Conservation (phyloP, 2,888 invertebrate genomes). For the Bugulina stolonifera region DNA sequence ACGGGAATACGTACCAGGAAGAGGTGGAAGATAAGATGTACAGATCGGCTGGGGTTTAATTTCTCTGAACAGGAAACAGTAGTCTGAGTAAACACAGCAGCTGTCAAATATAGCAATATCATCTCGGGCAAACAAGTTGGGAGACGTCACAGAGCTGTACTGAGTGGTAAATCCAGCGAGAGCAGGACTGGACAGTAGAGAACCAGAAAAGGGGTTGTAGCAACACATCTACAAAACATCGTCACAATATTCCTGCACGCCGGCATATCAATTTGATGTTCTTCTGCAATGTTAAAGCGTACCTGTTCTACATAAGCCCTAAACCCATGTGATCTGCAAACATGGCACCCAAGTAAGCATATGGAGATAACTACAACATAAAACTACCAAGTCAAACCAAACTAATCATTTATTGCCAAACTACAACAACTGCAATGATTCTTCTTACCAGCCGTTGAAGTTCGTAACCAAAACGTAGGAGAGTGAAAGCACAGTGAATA, state of each 20-base stretch:
- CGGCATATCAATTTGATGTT: no score
- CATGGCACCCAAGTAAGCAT: no score
- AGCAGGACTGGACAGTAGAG: not conserved
- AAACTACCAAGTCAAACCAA: no score
- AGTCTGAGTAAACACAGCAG: slow-evolving; percentile 16
- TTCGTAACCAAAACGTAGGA: not conserved
- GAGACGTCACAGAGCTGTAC: not conserved
- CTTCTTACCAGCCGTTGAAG: no score
- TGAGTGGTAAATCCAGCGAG: not conserved
- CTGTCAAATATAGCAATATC: not conserved
- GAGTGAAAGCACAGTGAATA: not conserved
- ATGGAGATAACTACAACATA: no score
- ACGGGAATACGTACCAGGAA: not conserved
- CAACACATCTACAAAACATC: slow-evolving; percentile 23
- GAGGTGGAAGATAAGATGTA: not conserved
- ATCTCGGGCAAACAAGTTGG: not conserved
- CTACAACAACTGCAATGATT: no score
- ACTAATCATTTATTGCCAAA: no score
- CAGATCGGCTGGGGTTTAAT: not conserved
- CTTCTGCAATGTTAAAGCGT: no score
- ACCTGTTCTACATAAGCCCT: no score
- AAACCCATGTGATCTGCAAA: no score
- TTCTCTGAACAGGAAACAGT: slow-evolving; percentile 1
- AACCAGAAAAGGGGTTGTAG: not conserved
- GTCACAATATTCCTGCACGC: no score